Conservation (phyloP, 2,888 invertebrate genomes). For the Clitarchus hookeri region DNA sequence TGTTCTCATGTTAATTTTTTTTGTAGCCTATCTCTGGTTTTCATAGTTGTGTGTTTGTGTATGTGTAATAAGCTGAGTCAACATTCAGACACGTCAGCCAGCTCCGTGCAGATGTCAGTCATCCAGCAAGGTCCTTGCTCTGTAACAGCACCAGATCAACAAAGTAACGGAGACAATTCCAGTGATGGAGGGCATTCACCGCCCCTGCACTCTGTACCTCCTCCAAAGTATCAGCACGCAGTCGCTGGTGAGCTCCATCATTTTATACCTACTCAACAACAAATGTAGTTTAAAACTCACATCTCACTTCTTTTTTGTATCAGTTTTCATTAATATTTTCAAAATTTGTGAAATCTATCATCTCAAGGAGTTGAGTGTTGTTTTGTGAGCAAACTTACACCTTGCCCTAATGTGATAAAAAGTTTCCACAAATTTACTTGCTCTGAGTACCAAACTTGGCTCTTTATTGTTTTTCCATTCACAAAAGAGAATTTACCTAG, state of each 20-base stretch:
- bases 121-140: slow-evolving; percentile 39
- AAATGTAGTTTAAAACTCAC: too few species aligned
- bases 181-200: slow-evolving; percentile 28
- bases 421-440: too few species aligned
- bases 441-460: too few species aligned
- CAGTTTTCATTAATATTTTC: too few species aligned
- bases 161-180: slow-evolving; percentile 34
- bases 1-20: not conserved
- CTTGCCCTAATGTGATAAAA: too few species aligned
- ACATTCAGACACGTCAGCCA: slow-evolving; percentile 36
- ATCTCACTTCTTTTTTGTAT: too few species aligned
- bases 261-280: too few species aligned
- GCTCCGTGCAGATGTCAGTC: slow-evolving; percentile 35
- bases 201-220: slow-evolving; percentile 17
- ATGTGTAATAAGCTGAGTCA: slow-evolving; percentile 34
- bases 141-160: slow-evolving; percentile 15
- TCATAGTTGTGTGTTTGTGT: not conserved
- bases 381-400: too few species aligned
- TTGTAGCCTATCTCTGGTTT: not conserved
- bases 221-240: slow-evolving; percentile 28
- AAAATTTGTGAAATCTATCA: too few species aligned
- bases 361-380: too few species aligned
- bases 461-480: too few species aligned
- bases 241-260: slow-evolving; percentile 27
- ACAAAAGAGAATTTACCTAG: too few species aligned